A percentile compares a stretch with the other conserved stretches of the same genome.
Conservation (phyloP, 2,113 vertebrate species). For the Corythornis vintsioides region DNA sequence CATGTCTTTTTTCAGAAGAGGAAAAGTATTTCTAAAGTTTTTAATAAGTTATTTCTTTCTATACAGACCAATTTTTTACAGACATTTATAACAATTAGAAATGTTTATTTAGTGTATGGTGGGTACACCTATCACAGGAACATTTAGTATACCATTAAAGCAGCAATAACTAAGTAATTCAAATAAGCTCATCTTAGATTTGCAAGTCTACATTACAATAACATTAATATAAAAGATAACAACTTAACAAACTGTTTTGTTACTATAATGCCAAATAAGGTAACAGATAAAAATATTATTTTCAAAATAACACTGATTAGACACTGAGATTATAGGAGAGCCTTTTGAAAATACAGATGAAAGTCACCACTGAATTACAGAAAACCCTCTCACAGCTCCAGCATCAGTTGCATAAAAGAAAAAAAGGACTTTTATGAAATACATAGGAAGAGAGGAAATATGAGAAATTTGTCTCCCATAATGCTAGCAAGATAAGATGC, state of each 20-base stretch:
- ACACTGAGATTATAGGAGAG: neutral
- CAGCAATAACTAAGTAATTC: neutral
- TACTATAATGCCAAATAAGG: neutral
- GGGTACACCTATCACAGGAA: neutral
- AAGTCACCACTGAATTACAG: neutral
- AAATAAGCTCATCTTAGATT: neutral
- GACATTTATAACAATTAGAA: neutral
- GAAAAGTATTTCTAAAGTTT: neutral
- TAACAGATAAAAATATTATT: neutral
- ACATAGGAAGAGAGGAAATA: neutral
- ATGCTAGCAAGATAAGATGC: neutral
- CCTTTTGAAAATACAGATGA: neutral
- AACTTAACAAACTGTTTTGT: neutral
- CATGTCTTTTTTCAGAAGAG: neutral
- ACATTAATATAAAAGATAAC: neutral
- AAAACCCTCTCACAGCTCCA: neutral
- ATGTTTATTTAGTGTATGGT: neutral
- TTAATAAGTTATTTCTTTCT: neutral
- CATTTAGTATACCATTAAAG: neutral
- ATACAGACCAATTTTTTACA: neutral
- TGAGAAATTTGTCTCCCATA: neutral
- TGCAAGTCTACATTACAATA: neutral
- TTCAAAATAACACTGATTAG: neutral
- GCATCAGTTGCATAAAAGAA: neutral
- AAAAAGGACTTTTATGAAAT: neutral